Evolutionary conservation across 1,140 invertebrate species (phyloP).

Genomic region (Lasioglossum albipes): DNA sequence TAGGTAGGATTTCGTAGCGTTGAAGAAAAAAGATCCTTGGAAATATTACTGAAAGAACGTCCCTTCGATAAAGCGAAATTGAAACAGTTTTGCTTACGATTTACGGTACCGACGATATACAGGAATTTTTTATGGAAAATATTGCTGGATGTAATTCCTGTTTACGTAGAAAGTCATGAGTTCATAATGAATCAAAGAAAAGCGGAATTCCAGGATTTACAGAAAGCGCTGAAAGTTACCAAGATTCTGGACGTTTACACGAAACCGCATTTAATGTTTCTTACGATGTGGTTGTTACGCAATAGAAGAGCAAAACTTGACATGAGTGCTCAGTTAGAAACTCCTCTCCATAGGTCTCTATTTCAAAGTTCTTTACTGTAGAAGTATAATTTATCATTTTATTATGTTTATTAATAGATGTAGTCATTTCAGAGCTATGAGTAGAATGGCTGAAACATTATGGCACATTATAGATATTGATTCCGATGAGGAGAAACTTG

Average conservation of each 20-base stretch:
- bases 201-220: slow-evolving; percentile 88
- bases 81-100: slow-evolving; percentile 91
- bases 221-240: slow-evolving; percentile 85
- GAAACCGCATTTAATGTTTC: slow-evolving; percentile 83
- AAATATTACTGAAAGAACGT: slow-evolving; percentile 93
- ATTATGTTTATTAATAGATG: slow-evolving; percentile 7
- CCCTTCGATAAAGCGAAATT: slow-evolving; percentile 90
- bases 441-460: slow-evolving; percentile 85
- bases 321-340: slow-evolving; percentile 78
- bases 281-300: slow-evolving; percentile 90
- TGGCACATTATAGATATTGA: slow-evolving; percentile 86
- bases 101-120: slow-evolving; percentile 90
- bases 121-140: slow-evolving; percentile 93
- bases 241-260: slow-evolving; percentile 81
- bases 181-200: slow-evolving; percentile 87
- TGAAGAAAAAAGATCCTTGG: slow-evolving; percentile 95
- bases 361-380: slow-evolving; percentile 14
- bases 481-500: slow-evolving; percentile 71
- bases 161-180: slow-evolving; percentile 86
- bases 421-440: slow-evolving; percentile 80
- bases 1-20: slow-evolving; percentile 92
- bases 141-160: slow-evolving; percentile 86
- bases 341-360: slow-evolving; percentile 72
- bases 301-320: slow-evolving; percentile 84
- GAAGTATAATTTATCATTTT: neutral